Evolutionary conservation across 2,113 vertebrate genomes (phyloP).

Genomic region (Pterocles gutturalis): DNA sequence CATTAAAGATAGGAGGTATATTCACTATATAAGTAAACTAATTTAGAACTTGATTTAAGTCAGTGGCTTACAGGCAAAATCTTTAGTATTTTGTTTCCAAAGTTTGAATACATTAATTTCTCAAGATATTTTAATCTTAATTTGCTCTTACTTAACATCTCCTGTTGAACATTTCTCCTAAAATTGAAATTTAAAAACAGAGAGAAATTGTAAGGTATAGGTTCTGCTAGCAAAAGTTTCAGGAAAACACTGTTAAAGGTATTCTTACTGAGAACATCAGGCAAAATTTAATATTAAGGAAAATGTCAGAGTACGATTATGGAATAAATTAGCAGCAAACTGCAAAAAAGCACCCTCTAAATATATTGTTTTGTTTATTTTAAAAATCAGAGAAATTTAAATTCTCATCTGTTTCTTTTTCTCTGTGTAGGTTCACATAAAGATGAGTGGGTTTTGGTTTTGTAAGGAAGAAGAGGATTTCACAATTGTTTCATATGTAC

Average conservation of each 20-base stretch:
- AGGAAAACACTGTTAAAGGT: neutral
- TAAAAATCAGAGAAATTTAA: neutral
- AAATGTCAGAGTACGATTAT: neutral
- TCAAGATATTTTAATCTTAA: neutral
- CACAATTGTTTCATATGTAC: neutral
- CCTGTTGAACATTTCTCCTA: neutral
- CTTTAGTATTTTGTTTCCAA: neutral
- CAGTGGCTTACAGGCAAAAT: neutral
- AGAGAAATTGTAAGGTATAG: neutral
- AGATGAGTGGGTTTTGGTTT: fast-evolving
- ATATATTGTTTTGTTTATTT: neutral
- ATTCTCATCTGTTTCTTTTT: neutral
- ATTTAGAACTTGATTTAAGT: neutral
- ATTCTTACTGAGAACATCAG: neutral
- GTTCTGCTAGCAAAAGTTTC: neutral
- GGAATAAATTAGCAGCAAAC: neutral
- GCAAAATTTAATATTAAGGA: neutral
- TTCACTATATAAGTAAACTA: neutral
- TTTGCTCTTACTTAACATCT: neutral
- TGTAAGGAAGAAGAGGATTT: neutral
- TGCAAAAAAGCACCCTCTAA: neutral
- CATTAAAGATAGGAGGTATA: neutral
- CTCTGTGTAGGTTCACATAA: neutral
- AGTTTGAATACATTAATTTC: neutral
- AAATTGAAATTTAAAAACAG: neutral